phyloP scores from a whole-genome alignment of 2,797 vertebrate species.

The Echiichthys vipera region DNA sequence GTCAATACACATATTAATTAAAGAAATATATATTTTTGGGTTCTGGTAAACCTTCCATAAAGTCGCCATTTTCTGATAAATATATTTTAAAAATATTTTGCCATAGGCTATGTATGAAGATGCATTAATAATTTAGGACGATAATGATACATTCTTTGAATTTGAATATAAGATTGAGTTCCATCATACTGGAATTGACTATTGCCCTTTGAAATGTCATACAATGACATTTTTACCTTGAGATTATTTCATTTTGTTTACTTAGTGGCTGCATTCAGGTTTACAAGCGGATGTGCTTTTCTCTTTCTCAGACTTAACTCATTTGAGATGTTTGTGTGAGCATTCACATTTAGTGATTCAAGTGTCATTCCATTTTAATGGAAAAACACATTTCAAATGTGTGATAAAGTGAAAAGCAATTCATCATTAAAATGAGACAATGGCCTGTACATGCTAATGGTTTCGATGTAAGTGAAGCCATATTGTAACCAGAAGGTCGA shows the following conservation, averaged over 20 bases:
- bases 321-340: conserved; percentile 10
- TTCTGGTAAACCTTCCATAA: no score
- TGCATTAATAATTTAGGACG: not conserved
- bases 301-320: conserved; percentile 1
- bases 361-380: conserved; percentile 34
- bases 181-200: conserved; percentile 21
- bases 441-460: conserved; percentile 32
- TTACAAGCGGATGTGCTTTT: conserved; percentile 10
- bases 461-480: conserved; percentile 3
- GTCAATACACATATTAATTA: not conserved
- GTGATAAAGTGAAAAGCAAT: conserved; percentile 23
- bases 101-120: not conserved
- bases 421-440: conserved; percentile 16
- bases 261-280: not conserved
- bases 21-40: no score
- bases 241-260: conserved; percentile 24
- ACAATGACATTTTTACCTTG: conserved; percentile 38
- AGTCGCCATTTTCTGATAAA: not conserved
- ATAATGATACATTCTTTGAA: not conserved
- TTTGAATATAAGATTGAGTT: conserved; percentile 2
- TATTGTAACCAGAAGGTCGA: conserved; percentile 29
- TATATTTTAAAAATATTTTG: no score
- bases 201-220: conserved; percentile 45
- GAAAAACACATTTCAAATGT: conserved; percentile 11
- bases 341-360: conserved; percentile 31